phyloP scores from a whole-genome alignment of 2,888 invertebrate species.

The Mycalesis mineus region DNA sequence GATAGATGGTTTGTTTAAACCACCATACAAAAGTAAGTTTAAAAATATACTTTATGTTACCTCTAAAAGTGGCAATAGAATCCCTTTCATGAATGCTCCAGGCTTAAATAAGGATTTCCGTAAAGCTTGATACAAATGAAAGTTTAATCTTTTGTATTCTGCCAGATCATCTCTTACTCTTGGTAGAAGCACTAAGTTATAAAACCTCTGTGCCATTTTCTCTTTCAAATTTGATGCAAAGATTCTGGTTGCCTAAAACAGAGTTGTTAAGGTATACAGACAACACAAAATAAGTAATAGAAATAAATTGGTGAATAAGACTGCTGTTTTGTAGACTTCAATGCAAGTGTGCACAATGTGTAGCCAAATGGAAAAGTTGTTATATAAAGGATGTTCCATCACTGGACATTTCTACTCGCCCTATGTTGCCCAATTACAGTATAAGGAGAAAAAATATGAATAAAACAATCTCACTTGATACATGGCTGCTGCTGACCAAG shows the following conservation, averaged over 20 bases:
- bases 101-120: conserved; percentile 97
- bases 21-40: no score
- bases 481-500: conserved; percentile 98
- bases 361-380: no score
- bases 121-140: conserved; percentile 96
- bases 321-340: no score
- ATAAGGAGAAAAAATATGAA: no score
- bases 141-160: conserved; percentile 96
- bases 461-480: conserved; percentile 80
- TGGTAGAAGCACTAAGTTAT: conserved; percentile 94
- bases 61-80: conserved; percentile 84
- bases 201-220: conserved; percentile 97
- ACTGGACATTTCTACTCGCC: no score
- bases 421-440: no score
- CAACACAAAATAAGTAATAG: neutral
- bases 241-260: conserved; percentile 87
- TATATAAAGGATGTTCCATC: no score
- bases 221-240: conserved; percentile 98
- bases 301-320: no score
- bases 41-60: conserved; percentile 39
- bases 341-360: no score
- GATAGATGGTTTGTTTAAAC: no score
- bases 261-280: conserved; percentile 8
- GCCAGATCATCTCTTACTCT: conserved; percentile 95
- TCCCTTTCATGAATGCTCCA: conserved; percentile 98